phyloP scores from a whole-genome alignment of 2,888 invertebrate species.

The Pasiphila rectangulata region DNA sequence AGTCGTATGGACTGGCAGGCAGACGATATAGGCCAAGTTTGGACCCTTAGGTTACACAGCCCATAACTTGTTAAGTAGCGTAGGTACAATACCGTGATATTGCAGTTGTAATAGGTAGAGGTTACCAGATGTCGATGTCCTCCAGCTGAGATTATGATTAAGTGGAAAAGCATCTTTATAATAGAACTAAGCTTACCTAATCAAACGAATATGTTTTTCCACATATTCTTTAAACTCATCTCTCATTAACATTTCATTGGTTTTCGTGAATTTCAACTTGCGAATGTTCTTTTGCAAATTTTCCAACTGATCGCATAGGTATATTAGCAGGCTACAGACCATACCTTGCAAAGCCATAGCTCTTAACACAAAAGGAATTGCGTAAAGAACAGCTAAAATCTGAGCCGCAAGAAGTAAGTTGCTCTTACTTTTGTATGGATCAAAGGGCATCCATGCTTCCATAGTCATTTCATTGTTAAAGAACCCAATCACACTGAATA shows the following conservation, averaged over 20 bases:
- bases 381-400: slow-evolving; percentile 43
- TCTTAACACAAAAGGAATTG: slow-evolving; percentile 48
- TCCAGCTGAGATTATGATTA: no score
- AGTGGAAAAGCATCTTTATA: no score
- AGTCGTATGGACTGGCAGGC: no score
- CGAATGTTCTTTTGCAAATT: slow-evolving; percentile 50
- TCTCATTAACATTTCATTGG: slow-evolving; percentile 39
- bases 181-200: slow-evolving; percentile 55
- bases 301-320: slow-evolving; percentile 62
- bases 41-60: no score
- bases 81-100: no score
- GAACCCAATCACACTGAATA: slow-evolving; percentile 46
- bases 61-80: no score
- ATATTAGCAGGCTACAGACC: slow-evolving; percentile 61
- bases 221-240: slow-evolving; percentile 50
- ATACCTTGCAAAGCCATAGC: slow-evolving; percentile 62
- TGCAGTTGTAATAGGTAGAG: no score
- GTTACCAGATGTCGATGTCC: no score
- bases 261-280: slow-evolving; percentile 41
- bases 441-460: slow-evolving; percentile 67
- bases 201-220: slow-evolving; percentile 60
- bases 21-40: no score
- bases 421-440: slow-evolving; percentile 45
- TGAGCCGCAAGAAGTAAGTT: slow-evolving; percentile 48
- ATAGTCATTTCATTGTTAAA: slow-evolving; percentile 53